phyloP scores from a whole-genome alignment of 2,888 invertebrate genomes.

The Deilephila elpenor region DNA sequence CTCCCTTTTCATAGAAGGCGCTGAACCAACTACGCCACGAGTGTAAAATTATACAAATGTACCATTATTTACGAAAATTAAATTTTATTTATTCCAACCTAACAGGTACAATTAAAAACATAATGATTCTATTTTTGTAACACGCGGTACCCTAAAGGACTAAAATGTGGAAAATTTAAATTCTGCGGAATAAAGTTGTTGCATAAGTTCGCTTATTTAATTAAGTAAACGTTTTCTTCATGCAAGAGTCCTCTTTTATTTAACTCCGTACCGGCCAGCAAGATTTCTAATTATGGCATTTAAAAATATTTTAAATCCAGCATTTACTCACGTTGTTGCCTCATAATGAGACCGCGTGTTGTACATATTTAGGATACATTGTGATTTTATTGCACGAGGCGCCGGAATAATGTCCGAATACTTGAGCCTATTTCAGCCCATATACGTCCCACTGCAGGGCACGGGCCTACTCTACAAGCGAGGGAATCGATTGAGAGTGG shows the following conservation, averaged over 20 bases:
- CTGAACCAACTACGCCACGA: too few relatives aligned
- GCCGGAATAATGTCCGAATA: too few relatives aligned
- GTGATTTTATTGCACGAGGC: not conserved
- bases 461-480: too few relatives aligned
- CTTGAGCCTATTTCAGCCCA: too few relatives aligned
- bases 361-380: not conserved
- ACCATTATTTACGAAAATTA: too few relatives aligned
- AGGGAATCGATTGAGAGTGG: too few relatives aligned
- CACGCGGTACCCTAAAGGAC: not conserved
- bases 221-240: constrained; percentile 5
- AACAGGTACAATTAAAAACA: too few relatives aligned
- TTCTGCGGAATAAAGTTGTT: constrained; percentile 1
- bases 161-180: constrained; percentile 1
- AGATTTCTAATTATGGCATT: not conserved
- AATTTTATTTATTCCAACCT: too few relatives aligned
- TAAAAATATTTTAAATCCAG: not conserved
- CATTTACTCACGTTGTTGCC: not conserved
- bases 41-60: too few relatives aligned
- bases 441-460: too few relatives aligned
- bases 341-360: not conserved
- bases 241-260: not conserved
- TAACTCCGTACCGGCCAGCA: not conserved
- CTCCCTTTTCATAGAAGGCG: too few relatives aligned
- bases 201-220: not conserved
- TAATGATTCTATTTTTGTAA: too few relatives aligned